These are phyloP conservation scores for Cacoxenus indagator DNA, from an alignment of 2,888 invertebrate genomes.

Conservation along the genomic window DNA sequence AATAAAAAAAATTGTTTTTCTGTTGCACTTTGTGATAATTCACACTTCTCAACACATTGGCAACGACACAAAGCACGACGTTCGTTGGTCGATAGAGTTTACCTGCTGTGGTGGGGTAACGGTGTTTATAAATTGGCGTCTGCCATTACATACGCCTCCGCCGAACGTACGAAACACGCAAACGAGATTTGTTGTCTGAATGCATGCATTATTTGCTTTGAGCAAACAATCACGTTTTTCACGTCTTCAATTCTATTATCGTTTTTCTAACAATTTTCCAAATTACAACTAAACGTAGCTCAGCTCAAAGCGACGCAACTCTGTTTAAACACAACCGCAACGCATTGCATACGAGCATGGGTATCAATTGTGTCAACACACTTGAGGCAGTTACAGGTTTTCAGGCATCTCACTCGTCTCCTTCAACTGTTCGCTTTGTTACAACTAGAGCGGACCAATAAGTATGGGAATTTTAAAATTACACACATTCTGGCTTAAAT, in stretches of 20 bases:
- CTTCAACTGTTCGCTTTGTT: not conserved
- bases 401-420: not conserved
- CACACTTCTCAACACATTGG: not conserved
- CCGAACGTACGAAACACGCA: not conserved
- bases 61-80: not conserved
- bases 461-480: too few relatives aligned
- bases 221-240: conserved; percentile 1
- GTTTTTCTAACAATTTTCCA: not conserved
- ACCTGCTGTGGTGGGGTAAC: too few relatives aligned
- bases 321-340: not conserved
- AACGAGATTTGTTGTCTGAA: not conserved
- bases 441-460: too few relatives aligned
- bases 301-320: not conserved
- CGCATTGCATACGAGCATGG: conserved; percentile 11
- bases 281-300: not conserved
- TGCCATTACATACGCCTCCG: not conserved
- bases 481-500: too few relatives aligned
- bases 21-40: not conserved
- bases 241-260: not conserved
- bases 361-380: not conserved
- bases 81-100: not conserved
- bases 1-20: not conserved
- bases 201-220: not conserved
- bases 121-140: not conserved
- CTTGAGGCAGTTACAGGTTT: not conserved